These are phyloP conservation scores for Sturnus vulgaris DNA, from an alignment of 2,113 vertebrate species.

Conservation along the genomic window DNA sequence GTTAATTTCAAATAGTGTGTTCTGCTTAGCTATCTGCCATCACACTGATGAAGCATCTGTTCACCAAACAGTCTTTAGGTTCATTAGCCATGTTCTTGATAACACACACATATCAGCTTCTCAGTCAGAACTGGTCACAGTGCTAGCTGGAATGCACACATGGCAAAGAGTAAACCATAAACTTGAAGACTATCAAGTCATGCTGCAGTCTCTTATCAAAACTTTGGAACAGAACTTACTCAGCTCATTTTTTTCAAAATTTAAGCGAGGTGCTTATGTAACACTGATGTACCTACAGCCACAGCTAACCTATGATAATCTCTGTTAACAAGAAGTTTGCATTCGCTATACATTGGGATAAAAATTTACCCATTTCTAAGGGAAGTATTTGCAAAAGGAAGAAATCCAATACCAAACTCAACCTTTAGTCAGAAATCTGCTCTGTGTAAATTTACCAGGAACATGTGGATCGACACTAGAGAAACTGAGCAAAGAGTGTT, in stretches of 20 bases:
- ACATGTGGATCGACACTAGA: neutral
- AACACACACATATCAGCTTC: neutral
- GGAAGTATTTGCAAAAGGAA: neutral
- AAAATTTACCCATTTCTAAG: neutral
- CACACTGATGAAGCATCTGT: neutral
- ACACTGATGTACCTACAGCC: neutral
- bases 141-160: neutral
- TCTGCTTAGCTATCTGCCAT: neutral
- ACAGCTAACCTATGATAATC: neutral
- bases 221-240: neutral
- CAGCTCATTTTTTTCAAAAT: neutral
- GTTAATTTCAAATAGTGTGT: accelerated
- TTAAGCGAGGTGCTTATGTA: accelerated
- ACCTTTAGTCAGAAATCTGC: neutral
- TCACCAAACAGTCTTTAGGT: neutral
- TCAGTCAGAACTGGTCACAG: neutral
- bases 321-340: neutral
- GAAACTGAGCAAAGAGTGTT: neutral
- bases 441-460: neutral
- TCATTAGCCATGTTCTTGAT: neutral
- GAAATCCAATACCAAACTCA: neutral
- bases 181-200: neutral
- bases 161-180: neutral
- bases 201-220: neutral
- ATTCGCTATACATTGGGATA: neutral